Evolutionary conservation across 2,888 invertebrate species (phyloP).

Genomic region (Drosophila anomelani): DNA sequence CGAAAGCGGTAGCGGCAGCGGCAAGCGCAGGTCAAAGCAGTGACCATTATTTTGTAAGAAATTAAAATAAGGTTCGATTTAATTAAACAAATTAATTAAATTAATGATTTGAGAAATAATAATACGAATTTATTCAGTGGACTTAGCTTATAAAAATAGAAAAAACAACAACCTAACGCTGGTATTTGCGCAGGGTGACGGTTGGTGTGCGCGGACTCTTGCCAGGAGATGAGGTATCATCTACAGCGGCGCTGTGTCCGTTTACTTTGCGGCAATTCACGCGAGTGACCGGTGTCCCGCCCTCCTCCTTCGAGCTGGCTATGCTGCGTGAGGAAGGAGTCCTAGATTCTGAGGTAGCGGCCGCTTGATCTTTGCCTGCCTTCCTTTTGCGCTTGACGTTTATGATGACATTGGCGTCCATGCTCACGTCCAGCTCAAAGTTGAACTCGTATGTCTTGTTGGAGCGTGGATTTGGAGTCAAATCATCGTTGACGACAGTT

Average conservation of each 20-base stretch:
- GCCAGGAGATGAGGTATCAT: conserved; percentile 5
- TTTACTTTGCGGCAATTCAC: conserved; percentile 79
- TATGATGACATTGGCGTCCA: conserved; percentile 85
- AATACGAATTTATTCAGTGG: conserved; percentile 13
- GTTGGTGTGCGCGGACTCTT: conserved; percentile 75
- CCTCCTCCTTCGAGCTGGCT: conserved; percentile 21
- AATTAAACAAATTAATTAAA: not conserved
- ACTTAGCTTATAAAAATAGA: conserved; percentile 3
- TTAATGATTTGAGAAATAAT: conserved; percentile 1
- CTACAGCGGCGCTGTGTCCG: conserved; percentile 17
- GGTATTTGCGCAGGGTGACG: conserved; percentile 75
- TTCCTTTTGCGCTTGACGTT: conserved; percentile 84
- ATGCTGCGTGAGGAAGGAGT: conserved; percentile 35
- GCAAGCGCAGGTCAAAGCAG: conserved; percentile 77
- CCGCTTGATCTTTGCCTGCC: conserved; percentile 14
- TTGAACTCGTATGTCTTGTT: conserved; percentile 84
- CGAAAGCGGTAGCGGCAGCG: conserved; percentile 68
- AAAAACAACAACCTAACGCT: conserved; percentile 47
- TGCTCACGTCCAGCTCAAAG: conserved; percentile 84
- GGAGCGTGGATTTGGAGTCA: conserved; percentile 81
- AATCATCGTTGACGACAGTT: conserved; percentile 82
- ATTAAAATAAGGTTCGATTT: not conserved
- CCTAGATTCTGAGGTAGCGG: conserved; percentile 9
- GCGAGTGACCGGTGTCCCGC: conserved; percentile 72
- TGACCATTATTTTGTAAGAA: not conserved